Base-by-base conservation (phyloP, 2,888 invertebrate genomes). In the Nemotelus pantherinus region DNA sequence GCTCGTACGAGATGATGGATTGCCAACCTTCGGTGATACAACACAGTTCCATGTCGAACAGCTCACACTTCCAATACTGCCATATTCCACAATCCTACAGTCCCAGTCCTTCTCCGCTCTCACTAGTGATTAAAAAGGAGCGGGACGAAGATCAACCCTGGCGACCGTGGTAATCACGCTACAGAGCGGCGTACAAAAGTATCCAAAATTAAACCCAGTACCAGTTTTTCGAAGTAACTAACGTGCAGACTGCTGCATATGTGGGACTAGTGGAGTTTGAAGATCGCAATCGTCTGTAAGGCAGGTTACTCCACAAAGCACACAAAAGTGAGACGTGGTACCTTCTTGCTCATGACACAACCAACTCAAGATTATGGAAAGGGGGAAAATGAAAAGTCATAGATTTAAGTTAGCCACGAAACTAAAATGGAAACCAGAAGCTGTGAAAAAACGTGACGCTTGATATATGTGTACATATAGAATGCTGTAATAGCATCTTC, bases 101-200 rank as follows among this genome's bases (percentile, higher is more conserved):
- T 76, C 80, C 81, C 4, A 39, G 82, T 84, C 78, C 75, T 9
- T 88, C 86, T 72, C 94, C 94, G 0, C 87, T 94, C 48, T 92
- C 94, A 3, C 88, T 94, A 81, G 94, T 94, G 39, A 93, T 93
- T 82, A 91, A 91, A 84, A 93, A 90, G 88, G 76, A 78, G 44
- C 87, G 88, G 79, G 89, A 90, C 79, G 93, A 93, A 83, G 93
- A 93, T 64, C 93, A 93, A 83, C 93, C 93, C 45, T 95, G 95
- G 94, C 89, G 94, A 83, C 94, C 94, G 2, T 95, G 94, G 95
- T 93, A 84, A 81, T 25, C 25, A 25, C 25, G 25, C 64, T 5
- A 2, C 3, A 4, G 25, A 43, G n/a, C 7, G 25, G 5, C 25
- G 44, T 41, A 65, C 65, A 2, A 65, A 65, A 68, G n/a, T 64